phyloP scores from a whole-genome alignment of 2,888 invertebrate genomes.

The Lasioglossum marginatum region DNA sequence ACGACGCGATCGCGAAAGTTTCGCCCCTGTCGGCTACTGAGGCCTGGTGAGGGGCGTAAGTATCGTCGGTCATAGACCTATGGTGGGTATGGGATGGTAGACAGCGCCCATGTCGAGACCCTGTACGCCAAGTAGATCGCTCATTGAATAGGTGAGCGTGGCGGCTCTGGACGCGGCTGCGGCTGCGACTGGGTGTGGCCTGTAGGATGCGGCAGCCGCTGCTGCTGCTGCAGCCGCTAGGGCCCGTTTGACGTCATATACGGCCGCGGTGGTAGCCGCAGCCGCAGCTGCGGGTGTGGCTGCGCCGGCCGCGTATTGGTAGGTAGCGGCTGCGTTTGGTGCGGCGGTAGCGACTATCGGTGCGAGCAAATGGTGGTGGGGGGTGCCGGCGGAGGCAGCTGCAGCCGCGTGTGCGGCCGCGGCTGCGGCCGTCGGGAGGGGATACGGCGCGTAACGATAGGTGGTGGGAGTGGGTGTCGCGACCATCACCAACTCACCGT shows the following conservation, averaged over 20 bases:
- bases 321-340: slow-evolving; percentile 79
- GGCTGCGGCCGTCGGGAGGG: slow-evolving; percentile 82
- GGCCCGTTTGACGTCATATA: slow-evolving; percentile 86
- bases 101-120: slow-evolving; percentile 89
- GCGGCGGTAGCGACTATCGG: slow-evolving; percentile 82
- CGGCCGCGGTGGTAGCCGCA: slow-evolving; percentile 81
- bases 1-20: not conserved
- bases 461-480: slow-evolving; percentile 87
- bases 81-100: slow-evolving; percentile 90
- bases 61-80: slow-evolving; percentile 89
- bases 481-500: slow-evolving; percentile 98
- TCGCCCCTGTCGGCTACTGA: slow-evolving; percentile 69
- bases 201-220: slow-evolving; percentile 87
- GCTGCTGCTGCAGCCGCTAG: slow-evolving; percentile 86
- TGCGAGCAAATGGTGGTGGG: slow-evolving; percentile 80
- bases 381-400: slow-evolving; percentile 79
- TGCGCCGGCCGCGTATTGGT: slow-evolving; percentile 82
- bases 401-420: slow-evolving; percentile 82
- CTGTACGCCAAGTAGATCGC: slow-evolving; percentile 90
- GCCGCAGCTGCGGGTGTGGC: slow-evolving; percentile 84
- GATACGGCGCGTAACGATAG: slow-evolving; percentile 85
- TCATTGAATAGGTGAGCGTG: slow-evolving; percentile 89
- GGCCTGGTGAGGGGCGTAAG: slow-evolving; percentile 82
- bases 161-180: slow-evolving; percentile 84
- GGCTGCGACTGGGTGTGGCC: slow-evolving; percentile 85